Evolutionary conservation across 2,888 invertebrate genomes (phyloP).

Genomic region (Rhabditoides inermis): DNA sequence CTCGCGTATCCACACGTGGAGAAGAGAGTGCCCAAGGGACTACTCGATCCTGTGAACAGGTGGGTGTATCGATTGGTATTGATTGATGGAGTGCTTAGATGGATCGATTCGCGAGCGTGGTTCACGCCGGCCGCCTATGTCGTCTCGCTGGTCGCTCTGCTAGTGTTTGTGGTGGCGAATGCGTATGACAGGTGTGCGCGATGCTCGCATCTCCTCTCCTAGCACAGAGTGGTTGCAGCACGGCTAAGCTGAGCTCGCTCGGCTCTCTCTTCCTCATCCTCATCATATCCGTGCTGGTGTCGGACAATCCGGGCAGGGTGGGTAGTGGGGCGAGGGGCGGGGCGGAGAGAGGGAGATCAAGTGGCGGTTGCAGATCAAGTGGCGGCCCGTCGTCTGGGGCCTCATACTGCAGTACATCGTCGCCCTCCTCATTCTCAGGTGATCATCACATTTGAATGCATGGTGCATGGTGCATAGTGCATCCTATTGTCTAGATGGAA

Average conservation of each 20-base stretch:
- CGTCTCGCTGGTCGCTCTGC: too few species aligned
- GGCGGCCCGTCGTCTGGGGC: constrained; percentile 74
- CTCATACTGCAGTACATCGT: constrained; percentile 73
- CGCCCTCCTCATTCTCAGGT: constrained; percentile 74
- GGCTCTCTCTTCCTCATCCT: constrained; percentile 3
- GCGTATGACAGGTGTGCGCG: too few species aligned
- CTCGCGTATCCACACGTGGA: too few species aligned
- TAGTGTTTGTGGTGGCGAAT: too few species aligned
- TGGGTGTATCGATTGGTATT: too few species aligned
- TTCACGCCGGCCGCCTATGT: too few species aligned
- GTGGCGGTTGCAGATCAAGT: constrained; percentile 46
- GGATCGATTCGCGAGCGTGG: too few species aligned
- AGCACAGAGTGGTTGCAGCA: too few species aligned
- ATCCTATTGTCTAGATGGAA: constrained; percentile 59
- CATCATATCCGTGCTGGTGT: constrained; percentile 1
- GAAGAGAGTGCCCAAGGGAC: too few species aligned
- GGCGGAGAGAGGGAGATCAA: not conserved
- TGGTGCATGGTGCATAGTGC: not conserved
- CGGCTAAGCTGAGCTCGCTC: not conserved
- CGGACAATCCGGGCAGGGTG: constrained; percentile 6
- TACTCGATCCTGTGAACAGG: too few species aligned
- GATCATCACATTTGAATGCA: constrained; percentile 57
- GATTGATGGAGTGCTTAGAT: too few species aligned
- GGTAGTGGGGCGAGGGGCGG: not conserved
- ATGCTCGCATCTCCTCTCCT: too few species aligned